Base-by-base conservation (phyloP, 92 coral and sea anemone genomes). In the Umimayanthus kanabou region DNA sequence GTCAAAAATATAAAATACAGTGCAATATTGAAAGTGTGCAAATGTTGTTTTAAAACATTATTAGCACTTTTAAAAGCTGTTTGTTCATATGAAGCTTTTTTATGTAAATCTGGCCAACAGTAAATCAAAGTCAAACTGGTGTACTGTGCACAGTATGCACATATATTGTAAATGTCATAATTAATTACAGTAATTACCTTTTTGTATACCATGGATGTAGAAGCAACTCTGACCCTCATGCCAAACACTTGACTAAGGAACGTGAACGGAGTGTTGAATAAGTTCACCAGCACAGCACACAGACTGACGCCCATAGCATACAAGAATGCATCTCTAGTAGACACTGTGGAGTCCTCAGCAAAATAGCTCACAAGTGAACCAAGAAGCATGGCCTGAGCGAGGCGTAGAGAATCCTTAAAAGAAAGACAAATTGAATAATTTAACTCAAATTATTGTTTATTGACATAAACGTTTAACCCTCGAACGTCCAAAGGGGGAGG, bases 151-250 rank as follows among this genome's bases (percentile, higher is more conserved):
- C 45, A 4, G 7, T 42, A 42, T 47, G 50, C 0, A 7, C 50
- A 47, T n/a, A n/a, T n/a, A n/a, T 47, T 47, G 50, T 47, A 47
- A 47, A 47, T 0, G 50, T 47, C 50, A 7, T 47, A 47, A 9
- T 7, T 61, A 23, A 22, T 20, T 81, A 92, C 94, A 55, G 15
- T 61, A 23, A 22, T 20, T 81, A 92, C 94, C 94, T 92, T 92
- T 70, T 89, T 92, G 69, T 85, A 92, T 23, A 92, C 81, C 28
- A 92, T 86, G 0, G 94, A 81, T 6, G 92, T 89, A 39, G 92
- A 92, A 2, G 92, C 92, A 67, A 89, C 88, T 81, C 94, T 92
- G 49, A 89, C 58, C 2, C 94, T 90, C 94, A 92, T 92, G 8
- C 94, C 94, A 39, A 86, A 86, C 87, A 89, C 72, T 75, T 92